Evolutionary conservation across 2,113 vertebrate genomes (phyloP), one percentile per base, ranked within the genome.

Genomic region (Alosa alosa): DNA sequence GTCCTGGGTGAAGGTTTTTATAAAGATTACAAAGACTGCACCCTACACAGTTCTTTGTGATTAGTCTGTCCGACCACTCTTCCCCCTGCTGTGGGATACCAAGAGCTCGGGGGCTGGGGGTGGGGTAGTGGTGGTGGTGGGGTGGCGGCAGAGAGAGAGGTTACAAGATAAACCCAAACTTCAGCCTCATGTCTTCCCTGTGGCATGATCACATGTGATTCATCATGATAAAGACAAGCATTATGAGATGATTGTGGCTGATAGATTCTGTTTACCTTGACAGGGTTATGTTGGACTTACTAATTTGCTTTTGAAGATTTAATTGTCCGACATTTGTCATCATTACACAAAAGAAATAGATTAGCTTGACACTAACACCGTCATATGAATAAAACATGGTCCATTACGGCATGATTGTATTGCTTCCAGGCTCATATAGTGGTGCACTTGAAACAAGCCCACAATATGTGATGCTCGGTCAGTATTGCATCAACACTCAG

Each of bases 21-120:
- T 88, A 92, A 93, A 94, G 94, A 95, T 95, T 95, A n/a, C n/a
- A 95, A 95, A 96, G 92, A n/a, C 90, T 90, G 88, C 91, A 91
- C 75, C 89, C 91, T 87, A 83, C 90, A 89, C 87, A 81, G 86
- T n/a, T 5, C 25, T 82, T 87, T 87, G 84, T 90, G 86, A 92
- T 92, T 92, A 92, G 89, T 88, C 90, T 72, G 64, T 25, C 13
- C 91, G 89, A 88, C 86, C 36, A 86, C 92, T 86, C 90, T 92
- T 86, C 91, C 93, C 36, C 45, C 88, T 91, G 36, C 86, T 36
- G 82, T 50, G 49, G 13, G 81, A 52, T 47, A 25, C 68, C 72
- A 78, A 86, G 88, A 88, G 72, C 11, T 89, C 41, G 88, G 83
- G 47, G 55, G 44, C 20, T n/a, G 64, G 0, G n/a, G 6, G 64